Conservation (phyloP, 2,888 invertebrate species). For the Stegana nigrithorax region DNA sequence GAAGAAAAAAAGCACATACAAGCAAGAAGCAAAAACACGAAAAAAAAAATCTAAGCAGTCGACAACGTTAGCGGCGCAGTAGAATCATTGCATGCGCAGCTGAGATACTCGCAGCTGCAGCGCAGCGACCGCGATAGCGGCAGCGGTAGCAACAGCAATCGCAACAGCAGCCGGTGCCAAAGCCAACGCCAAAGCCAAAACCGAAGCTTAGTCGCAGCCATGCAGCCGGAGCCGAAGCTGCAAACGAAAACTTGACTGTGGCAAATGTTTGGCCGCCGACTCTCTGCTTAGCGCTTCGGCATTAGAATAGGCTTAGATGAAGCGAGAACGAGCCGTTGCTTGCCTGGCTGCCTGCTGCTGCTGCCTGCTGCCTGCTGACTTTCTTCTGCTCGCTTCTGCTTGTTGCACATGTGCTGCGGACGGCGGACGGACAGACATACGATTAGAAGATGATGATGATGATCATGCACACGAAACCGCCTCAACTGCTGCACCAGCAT, state of each 20-base stretch:
- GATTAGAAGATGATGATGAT: not conserved
- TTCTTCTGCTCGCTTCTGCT: too few relatives aligned
- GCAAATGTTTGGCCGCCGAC: not conserved
- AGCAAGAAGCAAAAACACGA: constrained; percentile 36
- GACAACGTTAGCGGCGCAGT: constrained; percentile 39
- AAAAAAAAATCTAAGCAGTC: constrained; percentile 29
- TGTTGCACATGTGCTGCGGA: not conserved
- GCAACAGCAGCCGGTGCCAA: constrained; percentile 24
- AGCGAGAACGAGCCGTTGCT: not conserved
- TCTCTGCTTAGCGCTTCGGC: not conserved
- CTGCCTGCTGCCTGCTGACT: too few relatives aligned
- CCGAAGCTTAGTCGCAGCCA: constrained; percentile 22
- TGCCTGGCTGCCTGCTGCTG: not conserved
- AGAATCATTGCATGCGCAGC: constrained; percentile 26
- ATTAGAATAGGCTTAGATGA: not conserved
- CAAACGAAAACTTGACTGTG: not conserved
- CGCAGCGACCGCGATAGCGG: constrained; percentile 30
- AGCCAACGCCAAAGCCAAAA: not conserved
- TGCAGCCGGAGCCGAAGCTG: constrained; percentile 17
- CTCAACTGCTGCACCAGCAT: not conserved
- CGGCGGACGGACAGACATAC: not conserved
- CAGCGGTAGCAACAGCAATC: constrained; percentile 24
- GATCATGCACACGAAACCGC: not conserved
- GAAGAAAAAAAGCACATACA: not conserved
- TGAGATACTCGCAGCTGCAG: constrained; percentile 27